phyloP scores from a whole-genome alignment of 1,140 invertebrate genomes.

The Leucophenga varia region DNA sequence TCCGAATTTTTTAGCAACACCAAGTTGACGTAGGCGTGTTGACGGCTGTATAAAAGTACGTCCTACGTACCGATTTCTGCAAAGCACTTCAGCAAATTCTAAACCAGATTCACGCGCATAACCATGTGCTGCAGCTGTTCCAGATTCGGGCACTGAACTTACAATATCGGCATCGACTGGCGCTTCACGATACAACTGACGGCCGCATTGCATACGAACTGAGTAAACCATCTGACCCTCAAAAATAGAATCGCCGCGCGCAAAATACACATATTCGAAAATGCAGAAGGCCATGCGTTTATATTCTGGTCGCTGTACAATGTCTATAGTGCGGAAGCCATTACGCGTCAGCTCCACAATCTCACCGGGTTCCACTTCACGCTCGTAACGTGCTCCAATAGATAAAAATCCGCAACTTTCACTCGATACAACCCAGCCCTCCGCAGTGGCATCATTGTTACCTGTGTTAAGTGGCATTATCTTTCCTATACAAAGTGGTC shows the following conservation, averaged over 20 bases:
- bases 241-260: conserved; percentile 86
- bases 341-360: conserved; percentile 90
- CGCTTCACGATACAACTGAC: conserved; percentile 85
- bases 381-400: conserved; percentile 83
- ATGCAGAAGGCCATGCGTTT: conserved; percentile 91
- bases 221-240: conserved; percentile 96
- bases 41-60: conserved; percentile 97
- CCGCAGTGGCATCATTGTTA: conserved; percentile 59
- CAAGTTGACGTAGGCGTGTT: conserved; percentile 84
- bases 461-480: conserved; percentile 70
- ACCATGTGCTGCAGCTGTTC: conserved; percentile 94
- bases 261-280: conserved; percentile 99
- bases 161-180: conserved; percentile 91
- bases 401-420: conserved; percentile 95
- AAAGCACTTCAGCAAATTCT: conserved; percentile 90
- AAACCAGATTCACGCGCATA: conserved; percentile 82
- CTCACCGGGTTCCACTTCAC: conserved; percentile 85
- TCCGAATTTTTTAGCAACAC: conserved; percentile 96
- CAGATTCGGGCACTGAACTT: conserved; percentile 94
- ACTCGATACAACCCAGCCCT: conserved; percentile 94
- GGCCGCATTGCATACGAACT: conserved; percentile 89
- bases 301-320: conserved; percentile 74
- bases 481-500: conserved; percentile 92
- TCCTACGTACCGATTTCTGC: conserved; percentile 96
- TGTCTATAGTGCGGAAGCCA: conserved; percentile 83